A percentile compares a stretch with the other conserved stretches of the same genome.
phyloP scores from a whole-genome alignment of 2,888 invertebrate genomes.

The Torymus aiolomorphi region DNA sequence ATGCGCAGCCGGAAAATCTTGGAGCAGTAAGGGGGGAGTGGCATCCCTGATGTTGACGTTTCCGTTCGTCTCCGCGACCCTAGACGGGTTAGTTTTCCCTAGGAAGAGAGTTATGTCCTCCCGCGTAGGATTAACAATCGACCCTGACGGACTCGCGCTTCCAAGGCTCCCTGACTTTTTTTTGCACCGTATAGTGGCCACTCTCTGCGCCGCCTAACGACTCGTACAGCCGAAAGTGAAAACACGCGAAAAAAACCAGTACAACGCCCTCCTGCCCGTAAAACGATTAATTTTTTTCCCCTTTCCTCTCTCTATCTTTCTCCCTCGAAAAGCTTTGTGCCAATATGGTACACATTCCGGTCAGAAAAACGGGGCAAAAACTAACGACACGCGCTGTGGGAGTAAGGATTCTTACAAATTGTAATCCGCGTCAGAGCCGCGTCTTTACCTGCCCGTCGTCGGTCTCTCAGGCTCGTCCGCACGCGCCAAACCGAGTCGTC shows the following conservation, averaged over 20 bases:
- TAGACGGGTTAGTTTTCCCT: too few relatives aligned
- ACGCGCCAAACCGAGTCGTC: slow-evolving; percentile 56
- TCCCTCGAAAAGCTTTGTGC: background rate
- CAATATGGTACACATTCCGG: background rate
- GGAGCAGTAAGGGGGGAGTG: too few relatives aligned
- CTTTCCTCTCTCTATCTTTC: background rate
- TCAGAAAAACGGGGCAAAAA: slow-evolving; percentile 11
- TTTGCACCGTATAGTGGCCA: too few relatives aligned
- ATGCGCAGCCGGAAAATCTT: too few relatives aligned
- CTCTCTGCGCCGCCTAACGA: too few relatives aligned
- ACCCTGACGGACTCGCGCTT: too few relatives aligned
- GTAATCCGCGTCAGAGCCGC: slow-evolving; percentile 65
- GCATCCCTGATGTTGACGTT: too few relatives aligned
- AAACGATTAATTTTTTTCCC: slow-evolving; percentile 28
- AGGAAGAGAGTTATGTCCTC: too few relatives aligned
- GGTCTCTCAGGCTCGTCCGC: too few relatives aligned
- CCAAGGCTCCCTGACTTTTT: too few relatives aligned
- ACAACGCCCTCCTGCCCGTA: slow-evolving; percentile 13
- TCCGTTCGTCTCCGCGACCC: too few relatives aligned
- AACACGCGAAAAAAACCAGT: slow-evolving; percentile 1
- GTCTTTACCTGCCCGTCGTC: slow-evolving; percentile 62
- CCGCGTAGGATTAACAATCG: too few relatives aligned
- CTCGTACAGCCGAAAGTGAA: background rate
- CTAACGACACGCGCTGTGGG: slow-evolving; percentile 33
- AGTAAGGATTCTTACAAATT: slow-evolving; percentile 69